Evolutionary conservation across 2,888 invertebrate genomes (phyloP).

Genomic region (Mallateleia sp.): DNA sequence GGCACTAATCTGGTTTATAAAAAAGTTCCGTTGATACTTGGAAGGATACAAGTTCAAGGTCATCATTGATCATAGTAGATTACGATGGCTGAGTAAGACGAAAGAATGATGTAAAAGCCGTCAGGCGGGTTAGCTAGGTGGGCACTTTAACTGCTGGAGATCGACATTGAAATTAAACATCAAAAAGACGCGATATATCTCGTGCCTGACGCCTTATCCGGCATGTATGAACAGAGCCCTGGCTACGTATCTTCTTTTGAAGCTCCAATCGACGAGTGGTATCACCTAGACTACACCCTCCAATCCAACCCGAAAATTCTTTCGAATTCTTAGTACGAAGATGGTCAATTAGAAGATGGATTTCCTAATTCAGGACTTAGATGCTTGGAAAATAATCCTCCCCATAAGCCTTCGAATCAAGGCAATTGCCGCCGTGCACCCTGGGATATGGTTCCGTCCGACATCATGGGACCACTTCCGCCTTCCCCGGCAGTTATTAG

Average conservation of each 20-base stretch:
- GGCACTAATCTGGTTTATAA: constrained; percentile 77
- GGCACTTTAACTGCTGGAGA: neutral
- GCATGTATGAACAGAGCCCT: too few species aligned
- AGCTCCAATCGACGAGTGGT: neutral
- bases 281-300: too few species aligned
- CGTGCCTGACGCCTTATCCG: constrained; percentile 18
- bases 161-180: neutral
- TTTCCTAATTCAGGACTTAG: too few species aligned
- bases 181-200: neutral
- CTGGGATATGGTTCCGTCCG: too few species aligned
- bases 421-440: too few species aligned
- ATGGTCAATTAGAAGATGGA: too few species aligned
- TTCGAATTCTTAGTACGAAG: too few species aligned
- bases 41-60: constrained; percentile 77
- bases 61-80: constrained; percentile 77
- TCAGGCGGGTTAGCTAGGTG: constrained; percentile 66
- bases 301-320: too few species aligned
- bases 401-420: too few species aligned
- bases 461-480: too few species aligned
- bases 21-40: constrained; percentile 75
- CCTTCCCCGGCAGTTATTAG: neutral
- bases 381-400: too few species aligned
- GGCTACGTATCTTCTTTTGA: neutral
- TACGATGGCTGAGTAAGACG: constrained; percentile 75
- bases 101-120: too few species aligned